These are phyloP conservation scores for Acanthornis magna DNA, from an alignment of 2,797 vertebrate genomes.

Conservation along the genomic window DNA sequence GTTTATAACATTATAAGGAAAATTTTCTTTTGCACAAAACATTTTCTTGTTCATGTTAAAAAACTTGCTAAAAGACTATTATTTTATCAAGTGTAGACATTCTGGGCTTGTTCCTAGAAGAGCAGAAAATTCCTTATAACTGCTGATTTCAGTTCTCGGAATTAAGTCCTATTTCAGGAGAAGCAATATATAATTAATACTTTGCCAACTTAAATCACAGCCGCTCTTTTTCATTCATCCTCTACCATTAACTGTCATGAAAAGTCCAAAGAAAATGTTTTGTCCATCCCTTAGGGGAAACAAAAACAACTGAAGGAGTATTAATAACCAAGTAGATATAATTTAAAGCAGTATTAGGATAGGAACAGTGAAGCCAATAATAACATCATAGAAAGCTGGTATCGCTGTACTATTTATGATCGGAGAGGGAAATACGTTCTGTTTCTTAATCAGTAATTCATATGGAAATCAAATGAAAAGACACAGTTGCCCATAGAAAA, in stretches of 20 bases:
- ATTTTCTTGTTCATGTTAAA: neutral
- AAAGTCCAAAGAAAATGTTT: slow-evolving; percentile 27
- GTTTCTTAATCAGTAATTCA: neutral
- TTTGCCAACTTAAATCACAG: neutral
- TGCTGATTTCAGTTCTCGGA: neutral
- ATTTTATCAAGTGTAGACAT: slow-evolving; percentile 23
- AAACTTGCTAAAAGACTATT: neutral
- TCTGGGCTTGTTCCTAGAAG: neutral
- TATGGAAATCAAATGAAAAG: neutral
- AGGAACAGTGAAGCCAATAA: neutral
- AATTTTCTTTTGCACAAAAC: neutral
- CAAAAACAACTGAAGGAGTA: neutral
- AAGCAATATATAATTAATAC: neutral
- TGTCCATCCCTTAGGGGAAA: neutral
- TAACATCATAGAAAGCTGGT: neutral
- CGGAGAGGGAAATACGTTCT: neutral
- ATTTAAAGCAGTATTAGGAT: neutral
- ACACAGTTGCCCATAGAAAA: neutral
- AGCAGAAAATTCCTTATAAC: neutral
- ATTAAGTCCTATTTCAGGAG: neutral
- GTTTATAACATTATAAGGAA: neutral
- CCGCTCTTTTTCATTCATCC: slow-evolving; percentile 1
- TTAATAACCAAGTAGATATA: neutral
- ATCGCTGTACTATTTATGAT: neutral
- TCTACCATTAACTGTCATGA: neutral